Conservation (phyloP, 2,888 invertebrate genomes). For the Dermolepida albohirtum region DNA sequence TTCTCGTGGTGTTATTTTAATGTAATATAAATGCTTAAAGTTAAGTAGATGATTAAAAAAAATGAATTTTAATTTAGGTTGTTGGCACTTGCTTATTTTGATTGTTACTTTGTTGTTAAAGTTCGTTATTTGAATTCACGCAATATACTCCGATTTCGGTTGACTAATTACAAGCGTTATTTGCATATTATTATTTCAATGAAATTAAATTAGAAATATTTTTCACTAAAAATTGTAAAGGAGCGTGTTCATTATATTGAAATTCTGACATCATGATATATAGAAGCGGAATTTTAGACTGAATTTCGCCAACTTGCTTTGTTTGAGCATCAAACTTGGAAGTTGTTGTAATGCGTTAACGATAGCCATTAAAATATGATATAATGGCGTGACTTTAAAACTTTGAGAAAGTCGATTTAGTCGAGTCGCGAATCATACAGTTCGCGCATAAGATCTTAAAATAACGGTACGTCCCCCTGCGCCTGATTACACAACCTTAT, state of each 20-base stretch:
- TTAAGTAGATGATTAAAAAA: no score
- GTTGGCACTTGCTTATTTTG: no score
- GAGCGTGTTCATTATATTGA: constrained; percentile 6
- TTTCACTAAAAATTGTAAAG: no score
- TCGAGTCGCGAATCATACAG: constrained; percentile 25
- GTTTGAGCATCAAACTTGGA: constrained; percentile 18
- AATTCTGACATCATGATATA: constrained; percentile 22
- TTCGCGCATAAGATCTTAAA: constrained; percentile 21
- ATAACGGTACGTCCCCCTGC: constrained; percentile 5
- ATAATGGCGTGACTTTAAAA: constrained; percentile 27
- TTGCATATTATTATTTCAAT: no score
- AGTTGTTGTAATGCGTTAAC: constrained; percentile 29
- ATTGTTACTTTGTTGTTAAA: no score
- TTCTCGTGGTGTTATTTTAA: no score
- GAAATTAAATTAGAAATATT: no score
- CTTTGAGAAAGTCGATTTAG: constrained; percentile 26
- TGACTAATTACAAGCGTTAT: no score
- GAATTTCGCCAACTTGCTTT: constrained; percentile 26
- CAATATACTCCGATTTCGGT: no score
- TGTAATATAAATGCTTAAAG: no score
- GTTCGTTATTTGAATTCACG: no score
- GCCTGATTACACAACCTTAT: constrained; percentile 24
- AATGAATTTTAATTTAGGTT: no score
- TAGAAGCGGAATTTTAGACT: constrained; percentile 15
- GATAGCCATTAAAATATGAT: constrained; percentile 31